A percentile compares a stretch with the other conserved stretches of the same genome.
phyloP scores from a whole-genome alignment of 2,888 invertebrate genomes.

The Dicyrtoma fusca region DNA sequence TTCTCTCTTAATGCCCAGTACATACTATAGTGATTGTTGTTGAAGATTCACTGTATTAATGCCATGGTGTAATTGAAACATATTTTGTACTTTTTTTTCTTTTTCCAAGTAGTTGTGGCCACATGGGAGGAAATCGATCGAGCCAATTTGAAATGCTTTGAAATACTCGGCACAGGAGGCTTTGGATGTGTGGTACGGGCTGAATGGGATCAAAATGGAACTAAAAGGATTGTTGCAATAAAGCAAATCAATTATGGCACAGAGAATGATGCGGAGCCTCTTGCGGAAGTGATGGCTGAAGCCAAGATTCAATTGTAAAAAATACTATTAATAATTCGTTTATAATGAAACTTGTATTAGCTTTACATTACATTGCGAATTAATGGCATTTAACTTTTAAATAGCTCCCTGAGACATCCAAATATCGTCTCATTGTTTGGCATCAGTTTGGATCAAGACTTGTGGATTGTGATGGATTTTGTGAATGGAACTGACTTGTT shows the following conservation, averaged over 20 bases:
- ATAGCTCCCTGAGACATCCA: constrained; percentile 21
- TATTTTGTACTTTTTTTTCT: too few relatives aligned
- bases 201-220: neutral
- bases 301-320: constrained; percentile 26
- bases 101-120: too few relatives aligned
- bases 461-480: constrained; percentile 32
- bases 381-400: too few relatives aligned
- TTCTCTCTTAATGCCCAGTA: too few relatives aligned
- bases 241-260: constrained; percentile 20
- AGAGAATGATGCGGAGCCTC: neutral
- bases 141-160: neutral
- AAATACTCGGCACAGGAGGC: constrained; percentile 22
- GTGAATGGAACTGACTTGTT: constrained; percentile 17
- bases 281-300: constrained; percentile 7
- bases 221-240: constrained; percentile 14
- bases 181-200: constrained; percentile 22
- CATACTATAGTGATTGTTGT: too few relatives aligned
- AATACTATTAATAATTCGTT: neutral
- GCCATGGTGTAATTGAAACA: too few relatives aligned
- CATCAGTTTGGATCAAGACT: constrained; percentile 18
- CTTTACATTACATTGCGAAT: too few relatives aligned
- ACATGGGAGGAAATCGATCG: constrained; percentile 13
- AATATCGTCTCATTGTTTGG: constrained; percentile 20
- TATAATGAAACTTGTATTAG: neutral
- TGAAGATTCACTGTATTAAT: too few relatives aligned